These are phyloP conservation scores for Anastatus disparis DNA, from an alignment of 1,140 invertebrate species.

Conservation along the genomic window DNA sequence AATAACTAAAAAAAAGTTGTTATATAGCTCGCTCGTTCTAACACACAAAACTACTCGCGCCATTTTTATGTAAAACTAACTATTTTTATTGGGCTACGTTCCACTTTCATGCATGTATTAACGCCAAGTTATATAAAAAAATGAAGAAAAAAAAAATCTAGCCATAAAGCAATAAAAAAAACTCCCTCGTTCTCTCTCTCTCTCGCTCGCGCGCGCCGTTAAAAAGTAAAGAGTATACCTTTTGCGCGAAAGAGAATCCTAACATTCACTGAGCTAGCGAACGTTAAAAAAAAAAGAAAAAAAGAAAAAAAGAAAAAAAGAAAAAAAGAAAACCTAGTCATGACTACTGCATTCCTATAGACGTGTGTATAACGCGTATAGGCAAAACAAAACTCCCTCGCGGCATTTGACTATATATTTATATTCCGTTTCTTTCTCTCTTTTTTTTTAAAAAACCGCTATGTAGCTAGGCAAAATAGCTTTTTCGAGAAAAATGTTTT, in stretches of 20 bases:
- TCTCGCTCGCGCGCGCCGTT: constrained; percentile 1
- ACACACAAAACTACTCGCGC: too few species aligned
- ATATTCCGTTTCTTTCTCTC: neutral
- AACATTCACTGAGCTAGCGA: neutral
- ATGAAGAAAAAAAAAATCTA: constrained; percentile 24
- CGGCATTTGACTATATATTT: neutral
- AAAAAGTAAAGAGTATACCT: constrained; percentile 18
- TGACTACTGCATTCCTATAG: constrained; percentile 29
- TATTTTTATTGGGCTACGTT: constrained; percentile 33
- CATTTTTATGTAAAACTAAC: constrained; percentile 23
- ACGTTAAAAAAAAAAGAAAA: neutral
- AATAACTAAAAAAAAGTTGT: constrained; percentile 8
- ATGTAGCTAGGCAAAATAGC: too few species aligned
- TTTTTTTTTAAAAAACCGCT: too few species aligned
- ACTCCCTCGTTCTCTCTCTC: too few species aligned
- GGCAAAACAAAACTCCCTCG: too few species aligned
- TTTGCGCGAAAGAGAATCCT: neutral
- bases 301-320: neutral
- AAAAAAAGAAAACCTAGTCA: neutral
- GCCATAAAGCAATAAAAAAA: constrained; percentile 37
- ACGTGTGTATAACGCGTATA: too few species aligned
- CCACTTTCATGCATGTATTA: constrained; percentile 31
- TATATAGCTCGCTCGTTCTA: neutral
- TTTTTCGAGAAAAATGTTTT: constrained; percentile 3
- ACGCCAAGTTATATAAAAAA: constrained; percentile 5